Percentiles rank a stretch among this genome's conserved stretches.
Conservation (phyloP, 2,888 invertebrate species). For the Palloptera scutellata region DNA sequence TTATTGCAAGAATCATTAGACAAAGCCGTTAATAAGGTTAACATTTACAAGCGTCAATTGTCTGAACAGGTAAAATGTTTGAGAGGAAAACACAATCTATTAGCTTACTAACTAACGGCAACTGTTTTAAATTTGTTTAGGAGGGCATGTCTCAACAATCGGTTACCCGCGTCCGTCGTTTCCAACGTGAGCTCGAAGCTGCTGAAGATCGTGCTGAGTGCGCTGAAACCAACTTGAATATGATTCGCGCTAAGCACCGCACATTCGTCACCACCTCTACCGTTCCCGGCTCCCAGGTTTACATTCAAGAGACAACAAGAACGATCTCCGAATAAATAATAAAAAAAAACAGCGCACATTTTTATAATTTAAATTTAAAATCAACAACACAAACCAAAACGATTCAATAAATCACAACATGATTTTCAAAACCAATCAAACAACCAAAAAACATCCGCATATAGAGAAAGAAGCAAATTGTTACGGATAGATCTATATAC, state of each 20-base stretch:
- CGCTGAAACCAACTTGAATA: slow-evolving; percentile 91
- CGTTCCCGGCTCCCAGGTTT: slow-evolving; percentile 89
- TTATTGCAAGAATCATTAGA: slow-evolving; percentile 91
- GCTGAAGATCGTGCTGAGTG: slow-evolving; percentile 96
- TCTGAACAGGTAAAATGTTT: slow-evolving; percentile 77
- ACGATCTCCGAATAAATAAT: slow-evolving; percentile 66
- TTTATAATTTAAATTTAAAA: slow-evolving; percentile 41
- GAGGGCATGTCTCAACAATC: slow-evolving; percentile 92
- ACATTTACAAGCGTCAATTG: slow-evolving; percentile 95
- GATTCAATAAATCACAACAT: background rate
- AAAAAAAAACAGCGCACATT: slow-evolving; percentile 24
- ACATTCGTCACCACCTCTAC: slow-evolving; percentile 95
- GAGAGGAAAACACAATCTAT: no score
- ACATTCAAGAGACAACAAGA: slow-evolving; percentile 83
- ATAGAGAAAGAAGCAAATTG: slow-evolving; percentile 13
- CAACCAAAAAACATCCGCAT: background rate
- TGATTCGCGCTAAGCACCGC: slow-evolving; percentile 98
- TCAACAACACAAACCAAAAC: slow-evolving; percentile 4
- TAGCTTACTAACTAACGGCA: background rate
- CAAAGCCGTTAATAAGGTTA: slow-evolving; percentile 86
- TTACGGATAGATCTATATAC: slow-evolving; percentile 42
- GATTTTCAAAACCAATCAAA: background rate
- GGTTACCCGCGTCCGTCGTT: slow-evolving; percentile 94
- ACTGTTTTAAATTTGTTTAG: slow-evolving; percentile 64
- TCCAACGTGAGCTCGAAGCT: slow-evolving; percentile 97